A percentile compares a stretch with the other conserved stretches of the same genome.
Conservation (phyloP, 2,797 vertebrate genomes). For the Oceanodroma leucorhoa region DNA sequence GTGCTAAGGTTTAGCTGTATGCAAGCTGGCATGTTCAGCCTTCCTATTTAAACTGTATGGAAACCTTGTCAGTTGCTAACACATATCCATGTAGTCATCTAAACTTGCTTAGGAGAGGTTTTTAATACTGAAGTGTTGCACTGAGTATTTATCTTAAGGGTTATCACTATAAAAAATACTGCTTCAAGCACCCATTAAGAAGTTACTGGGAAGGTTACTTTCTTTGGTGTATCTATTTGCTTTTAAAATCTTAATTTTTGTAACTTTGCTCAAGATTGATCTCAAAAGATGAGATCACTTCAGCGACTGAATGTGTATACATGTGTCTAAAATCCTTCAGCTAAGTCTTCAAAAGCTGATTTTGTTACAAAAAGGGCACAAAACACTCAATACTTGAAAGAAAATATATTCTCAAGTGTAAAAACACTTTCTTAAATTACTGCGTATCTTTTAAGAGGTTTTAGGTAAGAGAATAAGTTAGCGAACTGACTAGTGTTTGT, state of each 20-base stretch:
- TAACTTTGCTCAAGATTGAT: not conserved
- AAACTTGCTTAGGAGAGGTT: not conserved
- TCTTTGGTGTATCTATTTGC: not conserved
- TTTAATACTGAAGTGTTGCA: not conserved
- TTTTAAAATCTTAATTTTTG: not conserved
- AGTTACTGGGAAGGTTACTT: not conserved
- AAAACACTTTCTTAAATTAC: not conserved
- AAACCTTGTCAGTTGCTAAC: not conserved
- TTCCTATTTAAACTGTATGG: not conserved
- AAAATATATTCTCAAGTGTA: not conserved
- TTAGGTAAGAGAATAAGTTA: not conserved
- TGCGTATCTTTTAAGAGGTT: accelerated
- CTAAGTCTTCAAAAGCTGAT: not conserved
- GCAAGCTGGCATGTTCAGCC: not conserved
- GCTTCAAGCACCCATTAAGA: not conserved
- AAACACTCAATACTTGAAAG: not conserved
- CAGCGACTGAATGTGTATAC: not conserved
- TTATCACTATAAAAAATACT: not conserved
- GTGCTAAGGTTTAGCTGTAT: not conserved
- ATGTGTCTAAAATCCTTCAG: not conserved
- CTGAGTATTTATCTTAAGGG: not conserved
- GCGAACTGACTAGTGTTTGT: not conserved
- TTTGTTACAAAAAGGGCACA: not conserved
- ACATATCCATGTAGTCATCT: accelerated
- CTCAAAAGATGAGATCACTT: not conserved